Evolutionary conservation across 2,797 vertebrate species (phyloP), one percentile per base, ranked within the genome.

Genomic region (Ambastaia sidthimunki): DNA sequence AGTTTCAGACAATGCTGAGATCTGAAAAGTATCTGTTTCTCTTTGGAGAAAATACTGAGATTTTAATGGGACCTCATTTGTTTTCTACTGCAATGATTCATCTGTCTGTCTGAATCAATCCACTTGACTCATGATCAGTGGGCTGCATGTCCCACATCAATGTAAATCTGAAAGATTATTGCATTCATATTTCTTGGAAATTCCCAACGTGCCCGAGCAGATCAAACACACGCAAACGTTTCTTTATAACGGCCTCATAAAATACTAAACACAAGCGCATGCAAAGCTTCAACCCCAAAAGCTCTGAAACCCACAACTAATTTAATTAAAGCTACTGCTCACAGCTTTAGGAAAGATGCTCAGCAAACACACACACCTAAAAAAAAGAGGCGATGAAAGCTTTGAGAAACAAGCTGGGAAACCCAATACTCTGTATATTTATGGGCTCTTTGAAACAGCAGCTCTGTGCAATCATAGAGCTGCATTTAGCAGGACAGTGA

Each of bases 381-480:
- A 87, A 85, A 44, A 37, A 71, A 71, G 84, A 23, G 55, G 75
- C 79, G 73, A 82, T 19, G 11, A 62, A 78, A 71, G 57, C 44
- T 34, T 68, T 37, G 74, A 71, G 90, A 88, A 90, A 91, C 88
- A 71, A 37, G 55, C 28, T 84, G 84, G 68, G 74, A 88, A 90
- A 91, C 88, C 82, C 80, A 88, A 88, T 86, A 88, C 86, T 82
- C 81, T 83, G 73, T 86, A 87, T 88, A 90, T 89, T 89, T 86
- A 89, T 76, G 87, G 87, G 82, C 52, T 78, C 81, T 91, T 89
- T 85, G 69, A 89, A 86, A 47, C 16, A 25, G 67, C 41, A 15
- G 82, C 47, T 71, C 80, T 91, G 89, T 86, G 0, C 68, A 89
- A 88, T 89, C 89, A 89, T 82, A 83, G 81, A 82, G 88, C 90